phyloP scores from a whole-genome alignment of 1,140 invertebrate species.

The Drosophila yakuba region DNA sequence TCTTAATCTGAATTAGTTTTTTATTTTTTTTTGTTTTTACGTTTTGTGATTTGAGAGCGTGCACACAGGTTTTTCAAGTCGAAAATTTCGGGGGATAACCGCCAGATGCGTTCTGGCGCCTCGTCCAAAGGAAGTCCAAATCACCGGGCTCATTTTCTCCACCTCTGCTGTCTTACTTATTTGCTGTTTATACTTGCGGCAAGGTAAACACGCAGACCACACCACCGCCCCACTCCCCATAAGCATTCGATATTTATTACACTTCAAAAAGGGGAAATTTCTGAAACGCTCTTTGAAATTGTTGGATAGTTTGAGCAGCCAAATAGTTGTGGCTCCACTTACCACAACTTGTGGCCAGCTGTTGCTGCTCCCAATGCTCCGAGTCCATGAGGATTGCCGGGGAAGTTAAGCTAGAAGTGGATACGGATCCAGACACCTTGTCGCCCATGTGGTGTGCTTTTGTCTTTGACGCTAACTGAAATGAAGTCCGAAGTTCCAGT shows the following conservation, averaged over 20 bases:
- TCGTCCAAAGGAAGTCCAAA: slow-evolving; percentile 71
- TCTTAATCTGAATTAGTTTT: slow-evolving; percentile 23
- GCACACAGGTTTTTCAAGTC: slow-evolving; percentile 48
- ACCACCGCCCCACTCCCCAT: background rate
- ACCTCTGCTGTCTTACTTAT: slow-evolving; percentile 35
- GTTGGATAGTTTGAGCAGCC: slow-evolving; percentile 59
- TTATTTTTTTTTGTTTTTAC: background rate
- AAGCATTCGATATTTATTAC: slow-evolving; percentile 55
- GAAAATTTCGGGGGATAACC: slow-evolving; percentile 39
- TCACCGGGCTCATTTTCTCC: slow-evolving; percentile 63
- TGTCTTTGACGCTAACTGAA: slow-evolving; percentile 48
- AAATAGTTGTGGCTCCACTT: slow-evolving; percentile 71
- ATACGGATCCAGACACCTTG: slow-evolving; percentile 57
- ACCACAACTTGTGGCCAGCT: slow-evolving; percentile 66
- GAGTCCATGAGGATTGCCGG: slow-evolving; percentile 8
- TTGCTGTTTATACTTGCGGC: slow-evolving; percentile 63
- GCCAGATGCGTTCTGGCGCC: slow-evolving; percentile 67
- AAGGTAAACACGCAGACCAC: slow-evolving; percentile 72
- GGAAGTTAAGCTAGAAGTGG: slow-evolving; percentile 13
- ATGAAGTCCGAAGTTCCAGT: slow-evolving; percentile 28
- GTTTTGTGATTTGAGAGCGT: slow-evolving; percentile 3
- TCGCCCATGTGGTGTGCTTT: slow-evolving; percentile 69
- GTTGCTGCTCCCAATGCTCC: slow-evolving; percentile 34
- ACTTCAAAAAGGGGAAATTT: slow-evolving; percentile 72
- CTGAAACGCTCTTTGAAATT: slow-evolving; percentile 42